Evolutionary conservation across 1,140 invertebrate genomes (phyloP), one percentile per base, ranked within the genome.

Genomic region (Pseudomyrmex dendroicus): DNA sequence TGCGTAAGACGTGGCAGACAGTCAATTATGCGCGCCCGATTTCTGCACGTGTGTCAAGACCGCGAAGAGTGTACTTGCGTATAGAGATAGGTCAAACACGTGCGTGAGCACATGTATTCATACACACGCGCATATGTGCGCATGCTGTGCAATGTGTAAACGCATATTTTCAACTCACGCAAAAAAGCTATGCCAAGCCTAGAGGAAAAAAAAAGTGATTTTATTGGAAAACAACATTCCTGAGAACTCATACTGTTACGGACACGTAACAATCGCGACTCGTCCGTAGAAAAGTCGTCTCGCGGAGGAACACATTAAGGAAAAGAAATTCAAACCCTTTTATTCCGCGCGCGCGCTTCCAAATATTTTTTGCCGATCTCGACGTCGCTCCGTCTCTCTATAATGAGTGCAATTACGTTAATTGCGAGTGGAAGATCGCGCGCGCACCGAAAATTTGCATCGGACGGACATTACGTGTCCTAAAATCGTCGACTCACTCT

Each of bases 21-120:
- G 74, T 80, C 76, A 70, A 80, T 80, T 80, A 80, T 67, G 63
- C 52, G 67, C 74, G 52, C 74, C 74, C 64, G 74, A 78, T 78
- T 78, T 78, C 74, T 78, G 74, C 74, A 35, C 76, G 66, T 78
- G 64, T 48, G 44, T 70, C 64, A 70, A 61, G 76, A 48, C 76
- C 48, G 22, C 63, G 74, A 35, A n/a, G 70, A 35, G 56, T 48
- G 44, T 67, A 48, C 63, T 67, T n/a, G 17, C 3, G 20, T 15
- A 25, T 25, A 25, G 15, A 61, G 48, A 46, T 17, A 67, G 17
- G 25, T 12, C 25, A 46, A 66, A 17, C n/a, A 76, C 62, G 9
- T n/a, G 35, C 62, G 61, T 25, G 7, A 12, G 8, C 25, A 44
- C 35, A 35, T 35, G 35, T 35, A 35, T 7, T 35, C 12, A 13